Percentiles rank a stretch among this genome's conserved stretches.
These are phyloP conservation scores for Tigriopus japonicus DNA, from an alignment of 1,140 invertebrate species.

Conservation along the genomic window DNA sequence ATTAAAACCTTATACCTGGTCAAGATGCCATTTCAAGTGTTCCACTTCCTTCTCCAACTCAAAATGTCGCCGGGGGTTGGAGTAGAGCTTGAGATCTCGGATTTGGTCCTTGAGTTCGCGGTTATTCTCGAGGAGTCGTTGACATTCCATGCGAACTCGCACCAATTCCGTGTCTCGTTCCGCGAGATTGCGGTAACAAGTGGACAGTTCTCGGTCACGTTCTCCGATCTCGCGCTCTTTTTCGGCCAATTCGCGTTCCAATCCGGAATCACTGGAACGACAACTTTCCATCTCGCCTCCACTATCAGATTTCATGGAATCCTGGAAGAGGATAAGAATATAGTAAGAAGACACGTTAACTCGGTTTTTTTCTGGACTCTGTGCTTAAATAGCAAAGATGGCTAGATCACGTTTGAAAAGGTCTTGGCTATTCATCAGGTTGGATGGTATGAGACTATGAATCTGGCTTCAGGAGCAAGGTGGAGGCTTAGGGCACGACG, in stretches of 20 bases:
- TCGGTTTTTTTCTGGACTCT: too few relatives aligned
- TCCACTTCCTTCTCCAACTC: slow-evolving; percentile 9
- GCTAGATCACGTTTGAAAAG: too few relatives aligned
- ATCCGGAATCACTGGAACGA: neutral
- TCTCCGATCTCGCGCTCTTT: neutral
- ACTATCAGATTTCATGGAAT: neutral
- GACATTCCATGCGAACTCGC: slow-evolving; percentile 2
- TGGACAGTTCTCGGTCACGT: neutral
- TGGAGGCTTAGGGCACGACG: too few relatives aligned
- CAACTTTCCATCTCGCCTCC: slow-evolving; percentile 1
- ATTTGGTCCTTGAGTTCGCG: neutral
- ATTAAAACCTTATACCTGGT: too few relatives aligned
- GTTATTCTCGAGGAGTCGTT: slow-evolving; percentile 1
- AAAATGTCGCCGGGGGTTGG: neutral
- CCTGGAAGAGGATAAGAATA: neutral
- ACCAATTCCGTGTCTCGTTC: slow-evolving; percentile 1
- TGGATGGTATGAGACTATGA: too few relatives aligned
- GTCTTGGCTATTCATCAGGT: too few relatives aligned
- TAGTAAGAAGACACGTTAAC: neutral
- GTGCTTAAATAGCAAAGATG: too few relatives aligned
- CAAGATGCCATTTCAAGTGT: slow-evolving; percentile 7
- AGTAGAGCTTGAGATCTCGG: neutral
- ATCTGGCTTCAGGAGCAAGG: too few relatives aligned
- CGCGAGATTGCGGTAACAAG: neutral
- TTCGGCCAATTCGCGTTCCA: neutral